phyloP scores from a whole-genome alignment of 2,113 vertebrate species.

The Alethe diademata region DNA sequence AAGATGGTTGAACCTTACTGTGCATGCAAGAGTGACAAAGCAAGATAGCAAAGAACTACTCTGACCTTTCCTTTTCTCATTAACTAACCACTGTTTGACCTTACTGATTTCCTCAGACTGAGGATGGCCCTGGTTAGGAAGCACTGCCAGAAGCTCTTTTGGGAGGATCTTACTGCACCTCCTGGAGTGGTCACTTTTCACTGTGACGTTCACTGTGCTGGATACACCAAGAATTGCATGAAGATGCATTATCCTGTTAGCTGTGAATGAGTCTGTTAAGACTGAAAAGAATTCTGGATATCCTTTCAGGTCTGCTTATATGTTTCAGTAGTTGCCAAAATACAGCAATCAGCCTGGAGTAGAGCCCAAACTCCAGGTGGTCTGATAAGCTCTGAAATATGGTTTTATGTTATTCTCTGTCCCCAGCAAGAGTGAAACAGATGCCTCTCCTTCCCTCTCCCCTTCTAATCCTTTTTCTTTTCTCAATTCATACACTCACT shows the following conservation, averaged over 20 bases:
- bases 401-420: neutral
- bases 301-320: neutral
- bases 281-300: neutral
- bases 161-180: neutral
- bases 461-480: neutral
- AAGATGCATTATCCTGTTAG: neutral
- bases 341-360: neutral
- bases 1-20: neutral
- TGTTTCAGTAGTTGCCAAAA: neutral
- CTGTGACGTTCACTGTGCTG: neutral
- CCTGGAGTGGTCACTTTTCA: neutral
- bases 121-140: neutral
- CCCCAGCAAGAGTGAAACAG: neutral
- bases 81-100: neutral
- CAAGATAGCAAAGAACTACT: accelerated
- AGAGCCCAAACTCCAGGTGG: neutral
- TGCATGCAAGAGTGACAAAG: neutral
- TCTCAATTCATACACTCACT: neutral
- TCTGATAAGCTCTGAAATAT: neutral
- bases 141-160: neutral
- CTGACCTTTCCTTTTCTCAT: neutral
- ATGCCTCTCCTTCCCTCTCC: neutral
- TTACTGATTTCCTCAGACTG: neutral
- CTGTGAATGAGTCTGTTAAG: neutral
- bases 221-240: neutral